Evolutionary conservation across 2,113 vertebrate genomes (phyloP).

Genomic region (Sardina pilchardus): DNA sequence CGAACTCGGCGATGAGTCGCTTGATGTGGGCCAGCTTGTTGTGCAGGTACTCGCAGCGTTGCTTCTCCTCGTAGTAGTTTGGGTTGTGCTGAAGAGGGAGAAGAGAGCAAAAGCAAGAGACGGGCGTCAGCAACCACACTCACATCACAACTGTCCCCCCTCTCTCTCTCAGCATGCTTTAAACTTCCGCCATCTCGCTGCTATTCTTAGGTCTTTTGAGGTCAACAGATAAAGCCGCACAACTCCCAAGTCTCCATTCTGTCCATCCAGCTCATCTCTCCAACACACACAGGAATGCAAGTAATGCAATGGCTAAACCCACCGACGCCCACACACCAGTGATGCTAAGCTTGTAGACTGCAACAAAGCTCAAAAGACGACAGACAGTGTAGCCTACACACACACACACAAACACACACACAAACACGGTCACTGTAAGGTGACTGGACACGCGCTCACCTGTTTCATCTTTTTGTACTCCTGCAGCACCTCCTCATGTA

Average conservation of each 20-base stretch:
- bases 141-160: not conserved
- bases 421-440: not conserved
- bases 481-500: constrained; percentile 82
- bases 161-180: not conserved
- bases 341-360: too few species aligned
- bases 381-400: too few species aligned
- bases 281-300: too few species aligned
- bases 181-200: not conserved
- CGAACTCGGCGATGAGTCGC: constrained; percentile 82
- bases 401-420: not conserved
- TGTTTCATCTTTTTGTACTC: constrained; percentile 85
- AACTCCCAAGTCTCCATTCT: too few species aligned
- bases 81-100: constrained; percentile 74
- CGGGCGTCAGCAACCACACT: not conserved
- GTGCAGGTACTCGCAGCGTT: constrained; percentile 86
- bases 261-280: too few species aligned
- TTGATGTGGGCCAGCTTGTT: constrained; percentile 91
- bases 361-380: too few species aligned
- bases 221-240: too few species aligned
- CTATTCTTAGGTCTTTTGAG: not conserved
- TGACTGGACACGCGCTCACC: constrained; percentile 28
- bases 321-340: too few species aligned
- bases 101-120: constrained; percentile 33
- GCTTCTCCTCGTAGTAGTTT: constrained; percentile 83
- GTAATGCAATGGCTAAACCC: too few species aligned